phyloP scores from a whole-genome alignment of 2,888 invertebrate genomes.

The Heliconius aoede region DNA sequence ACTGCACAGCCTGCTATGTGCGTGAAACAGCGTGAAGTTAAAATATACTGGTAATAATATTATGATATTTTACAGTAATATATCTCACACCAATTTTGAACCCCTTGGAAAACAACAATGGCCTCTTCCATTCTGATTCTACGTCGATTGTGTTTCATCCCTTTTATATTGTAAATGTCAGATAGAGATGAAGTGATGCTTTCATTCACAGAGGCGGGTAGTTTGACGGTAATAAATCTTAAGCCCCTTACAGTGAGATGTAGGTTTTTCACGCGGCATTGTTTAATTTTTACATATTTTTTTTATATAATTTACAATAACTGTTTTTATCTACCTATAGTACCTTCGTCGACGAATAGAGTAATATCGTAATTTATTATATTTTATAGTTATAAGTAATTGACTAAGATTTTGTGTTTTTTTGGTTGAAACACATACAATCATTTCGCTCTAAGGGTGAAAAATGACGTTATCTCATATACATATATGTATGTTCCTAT shows the following conservation, averaged over 20 bases:
- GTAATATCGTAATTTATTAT: too few relatives aligned
- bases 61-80: not conserved
- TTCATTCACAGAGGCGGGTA: constrained; percentile 46
- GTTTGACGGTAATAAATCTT: constrained; percentile 65
- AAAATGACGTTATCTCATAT: not conserved
- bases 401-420: too few relatives aligned
- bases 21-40: not conserved
- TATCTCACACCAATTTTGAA: constrained; percentile 47
- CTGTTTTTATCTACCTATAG: too few relatives aligned
- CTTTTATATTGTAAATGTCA: constrained; percentile 41
- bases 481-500: not conserved
- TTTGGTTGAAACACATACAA: not conserved
- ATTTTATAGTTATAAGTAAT: too few relatives aligned
- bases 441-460: not conserved
- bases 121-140: constrained; percentile 58
- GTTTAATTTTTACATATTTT: not conserved
- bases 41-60: not conserved
- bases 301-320: too few relatives aligned
- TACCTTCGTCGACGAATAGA: too few relatives aligned
- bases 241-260: constrained; percentile 55
- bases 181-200: constrained; percentile 41
- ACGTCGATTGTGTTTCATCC: constrained; percentile 32
- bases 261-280: constrained; percentile 29
- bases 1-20: too few relatives aligned
- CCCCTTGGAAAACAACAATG: constrained; percentile 57